Base-by-base conservation (phyloP, 2,113 vertebrate species). In the Herpetotheres cachinnans region DNA sequence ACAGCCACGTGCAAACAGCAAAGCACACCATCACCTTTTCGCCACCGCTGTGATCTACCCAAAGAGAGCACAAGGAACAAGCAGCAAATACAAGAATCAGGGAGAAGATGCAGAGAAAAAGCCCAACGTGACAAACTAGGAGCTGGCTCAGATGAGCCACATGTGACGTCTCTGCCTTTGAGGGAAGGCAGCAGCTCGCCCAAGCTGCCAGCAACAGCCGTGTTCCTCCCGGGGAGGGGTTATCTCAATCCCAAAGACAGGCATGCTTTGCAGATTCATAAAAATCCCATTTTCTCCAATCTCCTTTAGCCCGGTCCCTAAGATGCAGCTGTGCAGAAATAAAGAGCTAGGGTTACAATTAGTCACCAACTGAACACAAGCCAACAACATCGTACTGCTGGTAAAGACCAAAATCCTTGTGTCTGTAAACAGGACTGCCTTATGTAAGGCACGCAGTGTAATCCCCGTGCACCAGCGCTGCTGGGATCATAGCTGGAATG, bases 301-400 rank as follows among this genome's bases (percentile, higher is more conserved):
- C 0, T 13, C 63, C 69, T 66, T 82, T 36, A 74, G 59, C 56
- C 38, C 20, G 50, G 73, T 87, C 50, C 69, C 84, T 29, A 16
- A 50, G 81, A 94, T 73, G 61, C 56, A 52, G 84, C 73, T 82
- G 90, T 13, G 61, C 92, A 95, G 61, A 84, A 94, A 82, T 20
- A 55, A 89, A 63, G 90, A 84, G 92, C 92, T 34, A 74, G 69
- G 94, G 74, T 72, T 93, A 82, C 94, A 50, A 47, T 88, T 72
- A 95, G 71, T 90, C 94, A 95, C 24, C 50, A 18, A 47, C 58
- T 77, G 91, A 93, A 93, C 67, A 29, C 49, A 21, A 76, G 91
- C 90, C 94, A 96, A 72, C 70, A 56, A 20, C 74, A 49, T 42
- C 10, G 10, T 58, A 8, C 25, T 82, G 92, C 85, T 92, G 94